A percentile compares a stretch with the other conserved stretches of the same genome.
These are phyloP conservation scores for Noturus placidus DNA, from an alignment of 2,113 vertebrate genomes.

Conservation along the genomic window DNA sequence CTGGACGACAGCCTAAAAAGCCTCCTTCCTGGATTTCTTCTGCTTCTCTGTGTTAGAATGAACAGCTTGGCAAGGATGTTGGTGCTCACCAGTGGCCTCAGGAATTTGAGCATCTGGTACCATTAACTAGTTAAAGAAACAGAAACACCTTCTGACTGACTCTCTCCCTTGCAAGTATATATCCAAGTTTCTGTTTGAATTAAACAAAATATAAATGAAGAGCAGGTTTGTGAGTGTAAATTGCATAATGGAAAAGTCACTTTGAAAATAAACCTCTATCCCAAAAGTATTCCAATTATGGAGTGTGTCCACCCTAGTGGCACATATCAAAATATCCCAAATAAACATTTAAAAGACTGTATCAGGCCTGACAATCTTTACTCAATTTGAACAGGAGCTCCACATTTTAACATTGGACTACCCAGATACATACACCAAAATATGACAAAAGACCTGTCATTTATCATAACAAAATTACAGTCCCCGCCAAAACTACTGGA, in stretches of 20 bases:
- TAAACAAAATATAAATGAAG: slow-evolving; percentile 1
- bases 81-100: not conserved
- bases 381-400: not conserved
- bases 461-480: not conserved
- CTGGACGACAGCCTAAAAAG: not conserved
- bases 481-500: too few species aligned
- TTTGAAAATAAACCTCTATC: not conserved
- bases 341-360: not conserved
- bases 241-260: not conserved
- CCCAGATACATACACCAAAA: not conserved
- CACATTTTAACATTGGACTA: not conserved
- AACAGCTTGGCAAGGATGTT: not conserved
- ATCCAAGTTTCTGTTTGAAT: slow-evolving; percentile 12
- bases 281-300: not conserved
- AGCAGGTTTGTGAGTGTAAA: not conserved
- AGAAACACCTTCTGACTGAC: slow-evolving; percentile 6
- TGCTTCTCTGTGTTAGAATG: not conserved
- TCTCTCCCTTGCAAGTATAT: not conserved
- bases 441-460: not conserved
- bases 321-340: not conserved
- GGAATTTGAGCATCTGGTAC: slow-evolving; percentile 15
- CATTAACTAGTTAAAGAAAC: not conserved
- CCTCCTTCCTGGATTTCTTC: not conserved
- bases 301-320: not conserved
- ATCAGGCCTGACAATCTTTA: not conserved